Evolutionary conservation across 2,888 invertebrate species (phyloP).

Genomic region (Melitaea athalia): DNA sequence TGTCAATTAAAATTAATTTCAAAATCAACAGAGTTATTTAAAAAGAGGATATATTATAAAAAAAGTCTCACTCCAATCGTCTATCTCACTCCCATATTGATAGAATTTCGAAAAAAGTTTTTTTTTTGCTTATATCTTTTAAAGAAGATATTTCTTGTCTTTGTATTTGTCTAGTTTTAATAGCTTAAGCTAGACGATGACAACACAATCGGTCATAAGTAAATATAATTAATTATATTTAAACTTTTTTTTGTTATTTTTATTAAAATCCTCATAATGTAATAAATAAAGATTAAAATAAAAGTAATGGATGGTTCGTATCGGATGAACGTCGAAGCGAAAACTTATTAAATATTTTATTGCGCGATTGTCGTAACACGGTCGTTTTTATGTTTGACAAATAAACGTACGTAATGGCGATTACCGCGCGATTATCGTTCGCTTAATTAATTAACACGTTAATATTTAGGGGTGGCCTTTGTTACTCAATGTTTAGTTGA

Average conservation of each 20-base stretch:
- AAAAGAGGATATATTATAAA: too few relatives aligned
- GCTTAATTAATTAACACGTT: conserved; percentile 26
- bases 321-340: conserved; percentile 1
- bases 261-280: neutral
- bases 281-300: conserved; percentile 4
- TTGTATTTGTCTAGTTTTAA: too few relatives aligned
- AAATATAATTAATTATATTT: neutral
- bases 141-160: too few relatives aligned
- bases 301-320: neutral
- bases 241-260: too few relatives aligned
- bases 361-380: neutral
- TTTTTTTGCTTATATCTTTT: too few relatives aligned
- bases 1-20: too few relatives aligned
- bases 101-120: too few relatives aligned
- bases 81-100: too few relatives aligned
- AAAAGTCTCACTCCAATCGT: too few relatives aligned
- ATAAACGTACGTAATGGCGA: conserved; percentile 21
- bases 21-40: too few relatives aligned
- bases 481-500: neutral
- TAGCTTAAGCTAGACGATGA: too few relatives aligned
- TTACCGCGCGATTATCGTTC: conserved; percentile 14
- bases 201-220: too few relatives aligned
- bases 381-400: neutral
- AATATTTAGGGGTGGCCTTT: neutral
- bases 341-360: neutral